Evolutionary conservation across 2,797 vertebrate species (phyloP).

Genomic region (Girardinus metallicus): DNA sequence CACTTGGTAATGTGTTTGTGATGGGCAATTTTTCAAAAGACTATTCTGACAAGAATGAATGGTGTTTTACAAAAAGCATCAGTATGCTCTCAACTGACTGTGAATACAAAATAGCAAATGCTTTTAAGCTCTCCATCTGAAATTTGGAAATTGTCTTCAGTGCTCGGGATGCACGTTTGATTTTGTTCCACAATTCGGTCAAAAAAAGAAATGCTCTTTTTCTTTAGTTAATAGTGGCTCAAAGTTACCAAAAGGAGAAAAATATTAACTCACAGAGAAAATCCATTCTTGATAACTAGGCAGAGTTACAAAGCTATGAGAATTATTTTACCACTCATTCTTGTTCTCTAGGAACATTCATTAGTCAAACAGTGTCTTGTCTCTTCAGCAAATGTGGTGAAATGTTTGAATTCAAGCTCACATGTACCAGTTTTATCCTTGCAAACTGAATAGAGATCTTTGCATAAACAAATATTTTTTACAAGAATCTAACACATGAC

Average conservation of each 20-base stretch:
- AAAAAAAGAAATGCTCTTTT: not conserved
- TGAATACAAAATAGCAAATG: slow-evolving; percentile 33
- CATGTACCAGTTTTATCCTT: not conserved
- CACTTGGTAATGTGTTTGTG: slow-evolving; percentile 29
- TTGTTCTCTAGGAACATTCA: slow-evolving; percentile 13
- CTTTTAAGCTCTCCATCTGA: not conserved
- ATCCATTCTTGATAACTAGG: slow-evolving; percentile 31
- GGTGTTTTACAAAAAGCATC: slow-evolving; percentile 7
- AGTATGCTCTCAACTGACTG: slow-evolving; percentile 6
- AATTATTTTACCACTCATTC: slow-evolving; percentile 48
- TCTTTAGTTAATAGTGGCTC: slow-evolving; percentile 32
- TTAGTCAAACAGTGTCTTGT: slow-evolving; percentile 1
- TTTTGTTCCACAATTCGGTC: not conserved
- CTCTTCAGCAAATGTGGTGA: not conserved
- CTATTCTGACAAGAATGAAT: slow-evolving; percentile 1
- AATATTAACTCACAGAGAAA: slow-evolving; percentile 4
- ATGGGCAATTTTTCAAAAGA: slow-evolving; percentile 37
- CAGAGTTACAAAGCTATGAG: slow-evolving; percentile 11
- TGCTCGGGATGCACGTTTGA: not conserved
- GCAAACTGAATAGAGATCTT: not conserved
- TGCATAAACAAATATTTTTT: slow-evolving; percentile 6
- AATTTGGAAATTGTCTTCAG: not conserved
- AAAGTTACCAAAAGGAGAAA: slow-evolving; percentile 20
- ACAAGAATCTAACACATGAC: not conserved
- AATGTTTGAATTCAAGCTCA: slow-evolving; percentile 4